phyloP scores from a whole-genome alignment of 2,797 vertebrate genomes.

The Champsocephalus gunnari region DNA sequence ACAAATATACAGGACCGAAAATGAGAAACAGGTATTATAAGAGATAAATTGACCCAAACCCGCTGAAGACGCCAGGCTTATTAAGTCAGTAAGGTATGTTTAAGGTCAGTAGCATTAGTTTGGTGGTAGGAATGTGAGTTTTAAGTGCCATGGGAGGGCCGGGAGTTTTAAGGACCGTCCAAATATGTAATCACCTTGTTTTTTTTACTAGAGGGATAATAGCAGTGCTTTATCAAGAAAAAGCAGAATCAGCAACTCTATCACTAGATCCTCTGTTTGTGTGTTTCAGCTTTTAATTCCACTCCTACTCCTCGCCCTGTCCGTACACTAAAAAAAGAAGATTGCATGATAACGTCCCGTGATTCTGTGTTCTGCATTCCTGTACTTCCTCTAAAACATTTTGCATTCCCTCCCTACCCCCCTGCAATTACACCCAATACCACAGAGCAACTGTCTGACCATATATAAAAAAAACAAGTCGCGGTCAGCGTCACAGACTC shows the following conservation, averaged over 20 bases:
- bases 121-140: slow-evolving; percentile 28
- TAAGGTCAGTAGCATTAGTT: slow-evolving; percentile 11
- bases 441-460: slow-evolving; percentile 68
- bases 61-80: background rate
- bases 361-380: slow-evolving; percentile 63
- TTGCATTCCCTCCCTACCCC: slow-evolving; percentile 55
- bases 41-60: slow-evolving; percentile 12
- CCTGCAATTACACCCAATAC: slow-evolving; percentile 66
- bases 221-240: slow-evolving; percentile 45
- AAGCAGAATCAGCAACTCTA: slow-evolving; percentile 36
- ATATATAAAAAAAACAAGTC: slow-evolving; percentile 37
- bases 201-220: slow-evolving; percentile 55
- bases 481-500: slow-evolving; percentile 36
- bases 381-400: slow-evolving; percentile 66
- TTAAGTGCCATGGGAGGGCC: slow-evolving; percentile 29
- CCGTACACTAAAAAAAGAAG: slow-evolving; percentile 18
- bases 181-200: slow-evolving; percentile 59
- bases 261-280: slow-evolving; percentile 21
- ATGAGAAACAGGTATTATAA: slow-evolving; percentile 12
- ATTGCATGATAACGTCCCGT: slow-evolving; percentile 57
- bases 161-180: slow-evolving; percentile 51
- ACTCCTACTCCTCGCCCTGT: slow-evolving; percentile 22
- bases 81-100: background rate
- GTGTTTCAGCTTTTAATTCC: slow-evolving; percentile 25
- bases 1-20: slow-evolving; percentile 11